Conservation (phyloP, 2,113 vertebrate species). For the Otus sunia region DNA sequence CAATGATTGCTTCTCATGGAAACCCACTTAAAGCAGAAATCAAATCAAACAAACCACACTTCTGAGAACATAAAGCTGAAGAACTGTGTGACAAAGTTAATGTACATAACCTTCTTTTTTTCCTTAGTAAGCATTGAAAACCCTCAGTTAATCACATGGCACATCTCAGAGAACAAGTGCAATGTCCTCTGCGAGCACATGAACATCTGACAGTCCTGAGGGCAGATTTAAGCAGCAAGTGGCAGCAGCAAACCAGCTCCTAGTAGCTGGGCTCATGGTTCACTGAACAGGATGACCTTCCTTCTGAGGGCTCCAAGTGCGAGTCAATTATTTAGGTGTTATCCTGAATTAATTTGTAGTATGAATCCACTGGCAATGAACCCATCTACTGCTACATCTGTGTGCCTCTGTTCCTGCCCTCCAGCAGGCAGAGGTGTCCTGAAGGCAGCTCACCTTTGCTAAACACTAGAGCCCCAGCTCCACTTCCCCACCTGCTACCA, state of each 20-base stretch:
- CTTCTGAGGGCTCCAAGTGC: background rate
- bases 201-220: fast-evolving
- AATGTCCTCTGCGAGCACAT: background rate
- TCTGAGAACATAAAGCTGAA: background rate
- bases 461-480: background rate
- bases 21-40: background rate
- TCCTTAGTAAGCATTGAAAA: background rate
- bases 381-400: background rate
- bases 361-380: background rate
- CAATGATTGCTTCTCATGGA: background rate
- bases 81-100: background rate
- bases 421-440: background rate
- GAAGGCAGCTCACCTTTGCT: background rate
- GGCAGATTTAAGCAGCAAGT: background rate
- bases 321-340: background rate
- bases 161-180: background rate
- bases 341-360: background rate
- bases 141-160: background rate
- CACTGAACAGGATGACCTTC: background rate
- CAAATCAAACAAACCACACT: background rate
- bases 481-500: fast-evolving
- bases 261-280: background rate
- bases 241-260: background rate
- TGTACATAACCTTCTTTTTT: background rate
- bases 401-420: background rate